Conservation (phyloP, 92 coral and sea anemone species). For the Epizoanthus stellaris region DNA sequence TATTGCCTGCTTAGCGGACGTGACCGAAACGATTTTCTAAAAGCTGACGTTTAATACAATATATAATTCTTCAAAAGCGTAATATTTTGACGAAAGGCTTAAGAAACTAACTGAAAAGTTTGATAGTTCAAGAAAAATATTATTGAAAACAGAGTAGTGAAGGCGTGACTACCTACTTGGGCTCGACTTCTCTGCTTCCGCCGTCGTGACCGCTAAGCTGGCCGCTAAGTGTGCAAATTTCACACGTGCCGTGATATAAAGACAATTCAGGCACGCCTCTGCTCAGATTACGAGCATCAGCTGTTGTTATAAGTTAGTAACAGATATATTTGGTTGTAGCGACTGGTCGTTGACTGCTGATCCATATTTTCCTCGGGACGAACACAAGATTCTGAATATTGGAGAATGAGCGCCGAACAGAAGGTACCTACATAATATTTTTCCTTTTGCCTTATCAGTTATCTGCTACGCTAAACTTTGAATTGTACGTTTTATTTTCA, state of each 20-base stretch:
- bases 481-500: no score
- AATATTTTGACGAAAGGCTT: background rate
- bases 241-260: conserved; percentile 20
- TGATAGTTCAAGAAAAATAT: background rate
- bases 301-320: background rate
- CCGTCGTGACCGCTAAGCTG: conserved; percentile 19
- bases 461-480: no score
- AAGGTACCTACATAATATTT: background rate
- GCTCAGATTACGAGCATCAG: background rate
- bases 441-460: no score
- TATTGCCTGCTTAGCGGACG: conserved; percentile 14
- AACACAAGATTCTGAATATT: background rate
- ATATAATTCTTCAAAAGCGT: conserved; percentile 1
- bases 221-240: background rate
- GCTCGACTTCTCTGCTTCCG: background rate
- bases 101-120: background rate
- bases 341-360: background rate
- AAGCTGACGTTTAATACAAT: conserved; percentile 23
- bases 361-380: no score
- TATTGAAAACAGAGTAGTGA: background rate
- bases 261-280: background rate
- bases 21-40: conserved; percentile 18
- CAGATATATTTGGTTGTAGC: background rate
- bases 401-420: conserved; percentile 1
- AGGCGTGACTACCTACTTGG: background rate